Conservation (phyloP, 2,888 invertebrate genomes). For the Lucinisca nassula region DNA sequence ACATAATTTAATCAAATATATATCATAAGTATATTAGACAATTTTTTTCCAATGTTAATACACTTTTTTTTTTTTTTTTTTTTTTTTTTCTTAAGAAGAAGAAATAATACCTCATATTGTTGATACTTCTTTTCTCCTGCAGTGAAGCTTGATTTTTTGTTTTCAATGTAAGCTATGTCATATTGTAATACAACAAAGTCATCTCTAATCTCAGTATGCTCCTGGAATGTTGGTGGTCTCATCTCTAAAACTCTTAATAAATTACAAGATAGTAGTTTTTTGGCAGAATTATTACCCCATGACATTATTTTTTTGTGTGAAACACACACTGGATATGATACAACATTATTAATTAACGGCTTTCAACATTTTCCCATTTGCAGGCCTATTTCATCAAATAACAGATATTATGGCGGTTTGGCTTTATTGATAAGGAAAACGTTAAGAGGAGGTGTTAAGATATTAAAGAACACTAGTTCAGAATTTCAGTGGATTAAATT, state of each 20-base stretch:
- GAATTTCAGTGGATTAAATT: neutral
- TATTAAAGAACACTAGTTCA: neutral
- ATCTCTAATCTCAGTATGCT: neutral
- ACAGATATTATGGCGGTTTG: neutral
- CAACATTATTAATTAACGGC: neutral
- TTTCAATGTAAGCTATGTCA: too few species aligned
- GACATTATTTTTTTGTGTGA: neutral
- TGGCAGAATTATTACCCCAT: neutral
- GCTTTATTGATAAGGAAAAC: neutral
- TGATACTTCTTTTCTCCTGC: too few species aligned
- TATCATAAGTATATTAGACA: too few species aligned
- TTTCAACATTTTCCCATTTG: neutral
- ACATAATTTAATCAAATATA: too few species aligned
- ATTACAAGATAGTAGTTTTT: neutral
- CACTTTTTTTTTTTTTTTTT: too few species aligned
- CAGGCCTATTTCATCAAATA: neutral
- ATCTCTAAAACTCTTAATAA: neutral
- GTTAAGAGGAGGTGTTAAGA: neutral
- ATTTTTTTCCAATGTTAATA: too few species aligned
- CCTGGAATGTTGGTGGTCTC: neutral
- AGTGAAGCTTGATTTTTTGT: too few species aligned
- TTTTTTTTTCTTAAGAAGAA: too few species aligned
- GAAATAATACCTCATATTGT: too few species aligned
- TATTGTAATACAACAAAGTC: neutral
- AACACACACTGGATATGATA: neutral